phyloP scores from a whole-genome alignment of 2,113 vertebrate genomes.

The Setophaga kirtlandii region DNA sequence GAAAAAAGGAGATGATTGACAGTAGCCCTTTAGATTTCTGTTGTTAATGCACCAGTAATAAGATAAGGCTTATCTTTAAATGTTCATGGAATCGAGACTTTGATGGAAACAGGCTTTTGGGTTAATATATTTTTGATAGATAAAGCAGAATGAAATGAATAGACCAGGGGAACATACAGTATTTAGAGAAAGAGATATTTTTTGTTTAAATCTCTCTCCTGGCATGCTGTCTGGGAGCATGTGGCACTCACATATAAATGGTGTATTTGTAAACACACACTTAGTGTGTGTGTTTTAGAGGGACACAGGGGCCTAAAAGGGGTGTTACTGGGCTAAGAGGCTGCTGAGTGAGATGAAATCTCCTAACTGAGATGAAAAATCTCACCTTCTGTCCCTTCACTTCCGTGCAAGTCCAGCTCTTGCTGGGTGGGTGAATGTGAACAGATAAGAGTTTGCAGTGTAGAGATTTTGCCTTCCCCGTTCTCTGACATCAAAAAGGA shows the following conservation, averaged over 20 bases:
- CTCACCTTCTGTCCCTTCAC: neutral
- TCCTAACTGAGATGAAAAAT: neutral
- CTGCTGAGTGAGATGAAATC: conserved; percentile 3
- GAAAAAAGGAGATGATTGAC: conserved; percentile 56
- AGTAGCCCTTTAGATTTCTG: conserved; percentile 71
- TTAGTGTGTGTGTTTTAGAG: neutral
- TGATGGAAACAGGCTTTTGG: conserved; percentile 79
- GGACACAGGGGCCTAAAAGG: rapidly evolving
- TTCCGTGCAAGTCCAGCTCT: neutral
- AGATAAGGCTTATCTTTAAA: conserved; percentile 85
- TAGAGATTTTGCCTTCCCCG: neutral
- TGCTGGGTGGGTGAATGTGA: neutral
- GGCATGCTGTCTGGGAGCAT: neutral
- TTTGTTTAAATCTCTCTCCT: neutral
- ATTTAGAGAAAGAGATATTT: conserved; percentile 49
- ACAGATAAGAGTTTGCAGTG: neutral
- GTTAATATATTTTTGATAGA: conserved; percentile 84
- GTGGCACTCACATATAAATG: neutral
- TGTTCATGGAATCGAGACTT: conserved; percentile 78
- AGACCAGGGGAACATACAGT: conserved; percentile 25
- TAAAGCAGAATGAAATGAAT: conserved; percentile 72
- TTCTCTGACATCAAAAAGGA: neutral
- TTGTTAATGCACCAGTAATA: conserved; percentile 77
- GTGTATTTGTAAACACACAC: neutral
- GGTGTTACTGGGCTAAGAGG: neutral